Evolutionary conservation across 2,888 invertebrate species (phyloP).

Genomic region (Cephonodes hylas): DNA sequence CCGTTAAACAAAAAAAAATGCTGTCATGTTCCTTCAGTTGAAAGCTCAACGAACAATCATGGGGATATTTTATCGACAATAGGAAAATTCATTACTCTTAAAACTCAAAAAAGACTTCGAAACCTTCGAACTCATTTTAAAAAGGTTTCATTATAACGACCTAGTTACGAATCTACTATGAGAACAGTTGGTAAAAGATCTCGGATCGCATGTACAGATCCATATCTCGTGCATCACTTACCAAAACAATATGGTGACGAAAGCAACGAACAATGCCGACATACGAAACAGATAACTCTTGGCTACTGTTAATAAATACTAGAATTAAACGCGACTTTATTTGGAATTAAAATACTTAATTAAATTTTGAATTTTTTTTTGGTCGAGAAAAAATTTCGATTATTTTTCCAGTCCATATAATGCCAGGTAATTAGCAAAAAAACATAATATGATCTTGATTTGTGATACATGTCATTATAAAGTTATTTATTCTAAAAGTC

Average conservation of each 20-base stretch:
- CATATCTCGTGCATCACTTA: slow-evolving; percentile 28
- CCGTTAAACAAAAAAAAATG: no score
- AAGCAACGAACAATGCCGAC: slow-evolving; percentile 65
- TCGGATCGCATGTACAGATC: slow-evolving; percentile 35
- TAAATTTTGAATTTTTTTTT: neutral
- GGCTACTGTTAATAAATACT: slow-evolving; percentile 65
- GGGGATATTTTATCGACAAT: no score
- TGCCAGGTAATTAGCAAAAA: no score
- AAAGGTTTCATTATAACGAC: neutral
- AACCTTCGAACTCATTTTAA: no score
- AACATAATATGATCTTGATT: no score
- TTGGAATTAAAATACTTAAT: neutral
- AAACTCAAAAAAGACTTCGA: no score
- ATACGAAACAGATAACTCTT: slow-evolving; percentile 73
- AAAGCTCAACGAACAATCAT: no score
- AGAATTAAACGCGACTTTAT: neutral
- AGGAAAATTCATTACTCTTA: no score
- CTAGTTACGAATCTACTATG: slow-evolving; percentile 10
- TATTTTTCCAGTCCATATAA: no score
- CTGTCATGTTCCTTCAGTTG: neutral
- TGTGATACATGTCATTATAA: no score
- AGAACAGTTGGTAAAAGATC: slow-evolving; percentile 37
- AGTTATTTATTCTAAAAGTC: no score
- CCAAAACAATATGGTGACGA: slow-evolving; percentile 50
- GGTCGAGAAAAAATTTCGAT: no score